These are phyloP conservation scores for Chorisops tibialis DNA, from an alignment of 2,888 invertebrate genomes.

Conservation along the genomic window DNA sequence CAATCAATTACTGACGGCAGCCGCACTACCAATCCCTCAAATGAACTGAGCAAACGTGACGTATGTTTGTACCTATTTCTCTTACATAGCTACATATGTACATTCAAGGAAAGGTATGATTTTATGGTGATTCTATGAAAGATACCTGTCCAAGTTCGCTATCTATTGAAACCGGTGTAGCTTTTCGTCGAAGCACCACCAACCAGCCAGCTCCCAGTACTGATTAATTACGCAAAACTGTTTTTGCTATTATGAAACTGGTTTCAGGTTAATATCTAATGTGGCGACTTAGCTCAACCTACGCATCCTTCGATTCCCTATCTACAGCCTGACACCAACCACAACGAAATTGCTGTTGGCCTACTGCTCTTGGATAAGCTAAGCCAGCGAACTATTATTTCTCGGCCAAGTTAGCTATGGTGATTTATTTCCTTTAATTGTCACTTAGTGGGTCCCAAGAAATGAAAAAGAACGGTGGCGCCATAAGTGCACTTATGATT, in stretches of 20 bases:
- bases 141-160: no score
- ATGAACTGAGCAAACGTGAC: no score
- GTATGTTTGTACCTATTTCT: no score
- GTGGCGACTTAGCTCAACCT: constrained; percentile 3
- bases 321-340: not conserved
- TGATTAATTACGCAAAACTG: constrained; percentile 18
- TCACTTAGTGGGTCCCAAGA: constrained; percentile 3
- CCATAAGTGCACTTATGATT: constrained; percentile 13
- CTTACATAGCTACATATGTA: no score
- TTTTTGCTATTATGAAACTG: constrained; percentile 12
- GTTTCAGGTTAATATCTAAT: constrained; percentile 6
- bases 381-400: constrained; percentile 13
- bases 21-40: no score
- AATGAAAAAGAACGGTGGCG: constrained; percentile 19
- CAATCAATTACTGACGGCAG: no score
- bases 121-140: no score
- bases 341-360: no score
- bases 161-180: no score
- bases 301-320: constrained; percentile 10
- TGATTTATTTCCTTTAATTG: constrained; percentile 22
- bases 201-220: not conserved
- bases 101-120: no score
- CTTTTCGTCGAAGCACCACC: no score
- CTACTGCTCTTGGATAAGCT: not conserved
- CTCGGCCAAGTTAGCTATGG: constrained; percentile 10